Evolutionary conservation across 2,113 vertebrate genomes (phyloP).

Genomic region (Clarias batrachus): DNA sequence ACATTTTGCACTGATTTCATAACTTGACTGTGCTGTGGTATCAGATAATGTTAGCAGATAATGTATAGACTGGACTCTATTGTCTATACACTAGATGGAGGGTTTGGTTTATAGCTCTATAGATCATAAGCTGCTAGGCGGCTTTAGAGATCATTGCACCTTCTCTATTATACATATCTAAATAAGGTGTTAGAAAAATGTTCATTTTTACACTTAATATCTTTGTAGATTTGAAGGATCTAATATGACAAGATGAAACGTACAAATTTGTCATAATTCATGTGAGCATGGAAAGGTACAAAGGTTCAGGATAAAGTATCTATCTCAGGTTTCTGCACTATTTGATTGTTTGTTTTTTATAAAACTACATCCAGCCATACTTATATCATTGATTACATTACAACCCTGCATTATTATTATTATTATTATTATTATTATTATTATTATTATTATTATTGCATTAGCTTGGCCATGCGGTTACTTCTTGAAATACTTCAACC

Average conservation of each 20-base stretch:
- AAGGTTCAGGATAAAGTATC: neutral
- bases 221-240: neutral
- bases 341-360: neutral
- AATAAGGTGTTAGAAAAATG: neutral
- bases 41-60: neutral
- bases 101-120: neutral
- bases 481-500: too few species aligned
- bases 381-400: neutral
- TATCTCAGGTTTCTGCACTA: neutral
- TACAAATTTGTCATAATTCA: neutral
- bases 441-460: too few species aligned
- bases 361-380: neutral
- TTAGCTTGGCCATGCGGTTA: too few species aligned
- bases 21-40: neutral
- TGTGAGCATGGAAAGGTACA: neutral
- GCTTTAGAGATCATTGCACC: neutral
- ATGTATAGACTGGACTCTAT: neutral
- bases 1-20: neutral
- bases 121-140: neutral
- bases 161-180: neutral
- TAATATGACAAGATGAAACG: neutral
- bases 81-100: neutral
- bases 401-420: neutral
- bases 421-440: too few species aligned
- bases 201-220: neutral